Percentiles rank a stretch among this genome's conserved stretches.
These are phyloP conservation scores for Ciona savignyi DNA, from an alignment of 23 tunicate genomes.

Conservation along the genomic window DNA sequence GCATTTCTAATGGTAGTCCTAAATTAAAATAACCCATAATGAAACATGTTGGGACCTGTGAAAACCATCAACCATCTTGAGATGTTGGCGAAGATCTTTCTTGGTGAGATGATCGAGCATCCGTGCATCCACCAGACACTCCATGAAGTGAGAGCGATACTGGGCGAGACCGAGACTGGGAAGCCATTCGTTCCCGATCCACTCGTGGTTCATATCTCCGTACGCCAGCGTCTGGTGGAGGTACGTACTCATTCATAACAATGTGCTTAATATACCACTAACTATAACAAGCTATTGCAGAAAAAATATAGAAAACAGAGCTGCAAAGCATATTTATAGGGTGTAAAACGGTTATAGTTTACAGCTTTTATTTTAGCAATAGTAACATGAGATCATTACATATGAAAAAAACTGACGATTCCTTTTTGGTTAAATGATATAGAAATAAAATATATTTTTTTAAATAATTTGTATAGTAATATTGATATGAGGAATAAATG, in stretches of 20 bases:
- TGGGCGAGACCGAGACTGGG: slow-evolving; percentile 94
- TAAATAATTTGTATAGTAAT: too few species aligned
- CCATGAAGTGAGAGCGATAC: slow-evolving; percentile 96
- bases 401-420: too few species aligned
- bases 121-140: slow-evolving; percentile 96
- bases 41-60: slow-evolving; percentile 46
- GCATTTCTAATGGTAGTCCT: not conserved
- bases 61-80: slow-evolving; percentile 94
- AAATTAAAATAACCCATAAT: not conserved
- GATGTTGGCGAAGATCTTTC: slow-evolving; percentile 80
- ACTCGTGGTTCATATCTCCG: slow-evolving; percentile 99
- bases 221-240: slow-evolving; percentile 78
- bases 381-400: too few species aligned
- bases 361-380: too few species aligned
- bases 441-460: too few species aligned
- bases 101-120: slow-evolving; percentile 98
- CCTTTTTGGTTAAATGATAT: too few species aligned
- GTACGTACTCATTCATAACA: not conserved
- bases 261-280: not conserved
- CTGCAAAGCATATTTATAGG: not conserved
- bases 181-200: slow-evolving; percentile 98
- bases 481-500: too few species aligned
- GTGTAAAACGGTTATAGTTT: too few species aligned
- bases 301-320: not conserved
- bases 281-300: not conserved